A percentile compares a stretch with the other conserved stretches of the same genome.
Evolutionary conservation across 2,888 invertebrate species (phyloP).

Genomic region (Petrolisthes cinctipes): DNA sequence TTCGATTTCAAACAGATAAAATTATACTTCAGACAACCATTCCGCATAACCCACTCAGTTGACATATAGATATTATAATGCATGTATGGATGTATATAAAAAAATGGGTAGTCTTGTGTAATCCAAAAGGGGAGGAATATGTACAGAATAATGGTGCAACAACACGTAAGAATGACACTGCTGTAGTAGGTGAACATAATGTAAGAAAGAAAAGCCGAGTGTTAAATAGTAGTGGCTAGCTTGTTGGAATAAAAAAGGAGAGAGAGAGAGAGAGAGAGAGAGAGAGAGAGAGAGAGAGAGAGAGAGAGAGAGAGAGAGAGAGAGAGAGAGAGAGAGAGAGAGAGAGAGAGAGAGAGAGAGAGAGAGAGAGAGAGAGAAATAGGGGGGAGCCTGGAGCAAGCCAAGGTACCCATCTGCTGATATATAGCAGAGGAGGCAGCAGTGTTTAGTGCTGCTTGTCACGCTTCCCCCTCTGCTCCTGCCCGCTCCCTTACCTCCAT

Average conservation of each 20-base stretch:
- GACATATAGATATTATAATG: too few relatives aligned
- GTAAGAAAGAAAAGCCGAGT: too few relatives aligned
- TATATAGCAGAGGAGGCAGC: slow-evolving; percentile 25
- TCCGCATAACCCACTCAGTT: too few relatives aligned
- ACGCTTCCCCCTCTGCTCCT: neutral
- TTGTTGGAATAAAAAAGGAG: too few relatives aligned
- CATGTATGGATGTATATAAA: too few relatives aligned
- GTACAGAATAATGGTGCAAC: neutral
- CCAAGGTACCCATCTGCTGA: slow-evolving; percentile 28
- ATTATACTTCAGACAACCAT: too few relatives aligned
- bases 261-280: slow-evolving; percentile 8
- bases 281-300: slow-evolving; percentile 14
- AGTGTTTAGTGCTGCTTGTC: slow-evolving; percentile 19
- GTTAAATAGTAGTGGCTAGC: too few relatives aligned
- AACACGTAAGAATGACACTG: neutral
- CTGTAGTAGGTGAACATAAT: neutral
- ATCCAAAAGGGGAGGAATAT: too few relatives aligned
- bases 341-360: neutral
- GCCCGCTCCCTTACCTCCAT: slow-evolving; percentile 6
- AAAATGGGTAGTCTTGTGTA: too few relatives aligned
- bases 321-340: neutral
- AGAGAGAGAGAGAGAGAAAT: neutral
- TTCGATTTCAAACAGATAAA: too few relatives aligned
- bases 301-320: neutral
- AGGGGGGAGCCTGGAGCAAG: neutral